A percentile compares a stretch with the other conserved stretches of the same genome.
Conservation (phyloP, 2,113 vertebrate genomes). For the Gymnobelideus leadbeateri region DNA sequence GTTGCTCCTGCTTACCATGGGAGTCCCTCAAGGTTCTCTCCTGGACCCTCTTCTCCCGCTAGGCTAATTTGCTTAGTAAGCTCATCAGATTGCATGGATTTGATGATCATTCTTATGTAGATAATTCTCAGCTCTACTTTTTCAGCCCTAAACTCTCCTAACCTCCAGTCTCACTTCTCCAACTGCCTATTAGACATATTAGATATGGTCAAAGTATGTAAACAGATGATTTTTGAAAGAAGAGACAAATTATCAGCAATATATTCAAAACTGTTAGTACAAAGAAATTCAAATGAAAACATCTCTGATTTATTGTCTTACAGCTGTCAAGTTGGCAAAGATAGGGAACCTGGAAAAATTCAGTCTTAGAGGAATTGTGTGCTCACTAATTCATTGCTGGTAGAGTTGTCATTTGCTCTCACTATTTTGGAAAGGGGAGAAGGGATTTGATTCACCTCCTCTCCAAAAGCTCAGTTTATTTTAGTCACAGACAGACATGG, state of each 20-base stretch:
- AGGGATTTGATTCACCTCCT: no score
- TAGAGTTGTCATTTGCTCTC: not conserved
- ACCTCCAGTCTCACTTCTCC: no score
- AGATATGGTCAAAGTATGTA: no score
- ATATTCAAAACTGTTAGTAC: not conserved
- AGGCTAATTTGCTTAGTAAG: not conserved
- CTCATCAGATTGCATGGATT: not conserved
- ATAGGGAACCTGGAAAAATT: not conserved
- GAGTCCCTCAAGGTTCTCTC: not conserved
- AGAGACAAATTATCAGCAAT: no score
- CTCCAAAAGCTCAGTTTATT: no score
- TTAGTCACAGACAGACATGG: not conserved
- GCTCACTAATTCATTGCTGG: not conserved
- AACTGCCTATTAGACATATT: no score
- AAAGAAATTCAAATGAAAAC: not conserved
- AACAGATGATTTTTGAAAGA: no score
- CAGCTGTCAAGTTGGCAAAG: not conserved
- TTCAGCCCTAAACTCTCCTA: no score
- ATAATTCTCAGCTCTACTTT: no score
- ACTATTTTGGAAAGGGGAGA: not conserved
- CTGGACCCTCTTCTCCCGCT: not conserved
- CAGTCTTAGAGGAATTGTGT: not conserved
- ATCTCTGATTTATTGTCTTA: not conserved
- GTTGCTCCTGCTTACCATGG: not conserved
- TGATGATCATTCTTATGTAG: not conserved